Base-by-base conservation (phyloP, 2,797 vertebrate species). In the Cygnus olor region DNA sequence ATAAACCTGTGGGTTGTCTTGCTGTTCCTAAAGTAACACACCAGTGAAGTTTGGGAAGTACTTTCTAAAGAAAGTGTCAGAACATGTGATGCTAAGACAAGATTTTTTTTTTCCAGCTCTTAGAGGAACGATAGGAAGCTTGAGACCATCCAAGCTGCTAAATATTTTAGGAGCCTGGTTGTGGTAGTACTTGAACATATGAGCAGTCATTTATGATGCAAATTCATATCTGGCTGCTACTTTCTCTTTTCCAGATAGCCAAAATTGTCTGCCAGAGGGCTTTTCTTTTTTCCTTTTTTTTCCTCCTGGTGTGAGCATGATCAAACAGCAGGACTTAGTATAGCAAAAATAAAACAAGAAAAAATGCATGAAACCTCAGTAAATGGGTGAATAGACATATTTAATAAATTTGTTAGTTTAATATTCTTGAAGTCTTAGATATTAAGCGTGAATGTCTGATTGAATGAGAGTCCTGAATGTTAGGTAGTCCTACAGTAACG, bases 321-420 rank as follows among this genome's bases (percentile, higher is more conserved):
- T 98, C 98, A 99, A 99, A 99, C 98, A 99, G 99, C 98, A 99
- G 98, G 99, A 98, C 98, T 91, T 99, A 99, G 98, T 95, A 86
- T 98, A 98, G 97, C 72, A 96, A 96, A 96, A 97, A 84, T 97
- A 97, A 98, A 97, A 96, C 96, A 57, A 93, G 77, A 81, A 97
- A 98, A 98, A 97, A 98, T 99, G 99, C 99, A 99, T 99, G 99
- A 99, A 98, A 98, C 97, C 88, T 98, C 97, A 98, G 97, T 97
- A 98, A 97, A 98, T 97, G 98, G 98, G 98, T 95, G 95, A 98
- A 94, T 98, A 98, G 97, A 85, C 92, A 38, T 93, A 96, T 98
- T 95, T 94, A 98, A 97, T 98, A 94, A 96, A 96, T 95, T 93
- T 98, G 96, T 97, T 98, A 98, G 97, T 87, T 92, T 96, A 96